Percentiles rank a stretch among this genome's conserved stretches.
Evolutionary conservation across 2,888 invertebrate genomes (phyloP).

Genomic region (Cantharis flavilabris): DNA sequence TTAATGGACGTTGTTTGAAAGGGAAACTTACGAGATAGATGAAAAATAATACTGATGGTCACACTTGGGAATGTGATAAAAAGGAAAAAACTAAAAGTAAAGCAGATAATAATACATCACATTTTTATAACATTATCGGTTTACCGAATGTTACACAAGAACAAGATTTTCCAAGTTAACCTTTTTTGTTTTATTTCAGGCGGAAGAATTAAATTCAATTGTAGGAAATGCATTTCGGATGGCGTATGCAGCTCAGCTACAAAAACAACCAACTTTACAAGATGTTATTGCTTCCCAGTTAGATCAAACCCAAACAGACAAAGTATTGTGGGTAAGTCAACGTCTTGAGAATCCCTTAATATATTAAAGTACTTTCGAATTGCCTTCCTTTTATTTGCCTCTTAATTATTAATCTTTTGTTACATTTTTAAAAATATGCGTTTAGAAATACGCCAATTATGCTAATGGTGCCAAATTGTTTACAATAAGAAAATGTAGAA

Average conservation of each 20-base stretch:
- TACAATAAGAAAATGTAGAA: background rate
- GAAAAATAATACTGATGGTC: constrained; percentile 41
- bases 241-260: constrained; percentile 86
- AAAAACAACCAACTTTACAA: constrained; percentile 67
- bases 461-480: background rate
- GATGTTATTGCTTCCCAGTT: constrained; percentile 69
- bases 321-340: constrained; percentile 54
- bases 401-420: background rate
- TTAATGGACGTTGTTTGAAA: constrained; percentile 41
- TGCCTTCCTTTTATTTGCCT: background rate
- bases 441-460: background rate
- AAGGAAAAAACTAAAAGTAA: constrained; percentile 21
- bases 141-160: background rate
- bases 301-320: constrained; percentile 58
- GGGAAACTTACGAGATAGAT: constrained; percentile 36
- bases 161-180: background rate
- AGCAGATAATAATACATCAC: constrained; percentile 23
- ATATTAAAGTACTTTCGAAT: background rate
- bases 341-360: constrained; percentile 13
- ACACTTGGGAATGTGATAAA: constrained; percentile 32
- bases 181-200: constrained; percentile 61
- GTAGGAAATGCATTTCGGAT: constrained; percentile 92
- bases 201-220: constrained; percentile 83
- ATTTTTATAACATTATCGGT: constrained; percentile 1
- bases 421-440: background rate